Evolutionary conservation across 2,888 invertebrate genomes (phyloP).

Genomic region (Ennomos erosarius): DNA sequence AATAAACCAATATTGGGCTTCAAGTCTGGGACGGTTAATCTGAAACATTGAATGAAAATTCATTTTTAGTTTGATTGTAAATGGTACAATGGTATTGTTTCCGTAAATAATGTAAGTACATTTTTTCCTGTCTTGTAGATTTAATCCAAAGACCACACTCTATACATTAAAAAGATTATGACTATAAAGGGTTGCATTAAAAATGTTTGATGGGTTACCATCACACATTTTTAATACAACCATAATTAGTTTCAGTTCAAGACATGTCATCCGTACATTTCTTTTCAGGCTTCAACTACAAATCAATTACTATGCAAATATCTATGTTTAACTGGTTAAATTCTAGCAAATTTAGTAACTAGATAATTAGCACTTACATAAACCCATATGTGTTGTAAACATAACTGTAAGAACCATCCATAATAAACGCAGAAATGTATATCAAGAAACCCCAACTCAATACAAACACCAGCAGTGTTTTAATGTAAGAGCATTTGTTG

Average conservation of each 20-base stretch:
- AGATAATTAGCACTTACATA: slow-evolving; percentile 86
- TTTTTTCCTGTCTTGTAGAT: too few species aligned
- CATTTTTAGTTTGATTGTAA: background rate
- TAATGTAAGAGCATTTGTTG: slow-evolving; percentile 76
- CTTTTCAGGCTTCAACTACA: too few species aligned
- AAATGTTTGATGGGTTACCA: too few species aligned
- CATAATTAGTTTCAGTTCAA: too few species aligned
- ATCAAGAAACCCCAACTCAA: slow-evolving; percentile 83
- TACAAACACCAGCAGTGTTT: slow-evolving; percentile 81
- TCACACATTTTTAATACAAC: too few species aligned
- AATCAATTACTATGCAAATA: too few species aligned
- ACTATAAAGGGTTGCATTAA: too few species aligned
- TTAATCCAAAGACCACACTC: too few species aligned
- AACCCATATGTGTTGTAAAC: slow-evolving; percentile 91
- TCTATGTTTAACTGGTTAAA: slow-evolving; percentile 32
- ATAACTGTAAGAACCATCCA: slow-evolving; percentile 87
- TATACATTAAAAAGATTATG: too few species aligned
- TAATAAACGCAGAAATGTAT: slow-evolving; percentile 86
- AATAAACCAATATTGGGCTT: slow-evolving; percentile 99
- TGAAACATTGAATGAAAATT: slow-evolving; percentile 70
- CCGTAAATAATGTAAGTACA: too few species aligned
- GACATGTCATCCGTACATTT: too few species aligned
- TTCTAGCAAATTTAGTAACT: slow-evolving; percentile 49
- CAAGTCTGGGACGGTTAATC: slow-evolving; percentile 95
- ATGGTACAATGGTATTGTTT: too few species aligned